Evolutionary conservation across 2,113 vertebrate species (phyloP).

Genomic region (Theristicus caerulescens): DNA sequence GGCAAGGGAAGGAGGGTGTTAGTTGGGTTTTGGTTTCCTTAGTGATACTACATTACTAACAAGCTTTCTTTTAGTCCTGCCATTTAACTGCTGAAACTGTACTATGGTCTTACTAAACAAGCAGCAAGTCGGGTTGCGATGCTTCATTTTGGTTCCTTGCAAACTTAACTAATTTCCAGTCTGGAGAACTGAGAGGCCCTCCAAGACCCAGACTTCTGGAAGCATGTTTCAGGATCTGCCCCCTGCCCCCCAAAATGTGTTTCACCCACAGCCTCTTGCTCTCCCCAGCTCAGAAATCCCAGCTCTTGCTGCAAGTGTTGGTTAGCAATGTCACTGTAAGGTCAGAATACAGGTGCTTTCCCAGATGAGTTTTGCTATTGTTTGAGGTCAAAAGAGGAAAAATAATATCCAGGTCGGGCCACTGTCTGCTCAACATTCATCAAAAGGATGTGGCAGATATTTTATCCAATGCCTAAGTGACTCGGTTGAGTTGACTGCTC

Average conservation of each 20-base stretch:
- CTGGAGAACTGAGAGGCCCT: not conserved
- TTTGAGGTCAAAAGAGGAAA: not conserved
- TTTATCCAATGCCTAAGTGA: not conserved
- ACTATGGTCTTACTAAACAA: not conserved
- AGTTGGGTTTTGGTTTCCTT: not conserved
- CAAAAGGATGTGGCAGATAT: not conserved
- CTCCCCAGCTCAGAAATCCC: not conserved
- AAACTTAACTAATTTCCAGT: not conserved
- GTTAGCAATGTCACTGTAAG: not conserved
- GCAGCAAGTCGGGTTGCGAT: not conserved
- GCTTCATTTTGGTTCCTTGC: not conserved
- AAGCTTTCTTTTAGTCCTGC: not conserved
- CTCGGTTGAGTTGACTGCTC: not conserved
- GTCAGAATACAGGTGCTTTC: not conserved
- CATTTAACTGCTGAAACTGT: constrained; percentile 1
- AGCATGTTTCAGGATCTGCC: not conserved
- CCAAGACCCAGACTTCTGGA: not conserved
- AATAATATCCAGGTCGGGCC: not conserved
- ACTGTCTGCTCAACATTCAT: not conserved
- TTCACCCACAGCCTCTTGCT: not conserved
- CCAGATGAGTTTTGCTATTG: not conserved
- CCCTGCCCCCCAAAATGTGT: not conserved
- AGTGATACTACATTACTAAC: not conserved
- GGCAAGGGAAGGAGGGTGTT: constrained; percentile 5
- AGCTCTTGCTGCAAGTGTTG: not conserved